These are phyloP conservation scores for Callorhinus ursinus DNA, from an alignment of 2,113 vertebrate species.

Conservation along the genomic window DNA sequence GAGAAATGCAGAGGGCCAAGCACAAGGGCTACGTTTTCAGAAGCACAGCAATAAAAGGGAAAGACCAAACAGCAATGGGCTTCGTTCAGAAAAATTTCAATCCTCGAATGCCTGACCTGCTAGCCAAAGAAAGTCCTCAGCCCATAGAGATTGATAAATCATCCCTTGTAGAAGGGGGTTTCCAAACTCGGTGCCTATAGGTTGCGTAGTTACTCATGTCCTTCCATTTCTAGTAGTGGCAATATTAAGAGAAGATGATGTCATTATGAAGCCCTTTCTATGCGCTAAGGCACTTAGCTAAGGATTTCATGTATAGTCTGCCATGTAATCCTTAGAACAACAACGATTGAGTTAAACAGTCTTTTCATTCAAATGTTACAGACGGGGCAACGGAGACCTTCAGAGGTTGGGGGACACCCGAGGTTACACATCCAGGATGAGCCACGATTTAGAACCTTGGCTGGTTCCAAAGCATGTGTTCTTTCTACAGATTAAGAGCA, in stretches of 20 bases:
- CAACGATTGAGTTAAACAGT: background rate
- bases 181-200: background rate
- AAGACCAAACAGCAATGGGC: background rate
- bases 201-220: background rate
- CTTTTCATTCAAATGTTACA: background rate
- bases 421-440: background rate
- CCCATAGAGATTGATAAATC: background rate
- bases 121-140: background rate
- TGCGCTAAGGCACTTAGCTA: background rate
- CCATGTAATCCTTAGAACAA: background rate
- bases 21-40: background rate
- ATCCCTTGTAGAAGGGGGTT: background rate
- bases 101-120: background rate
- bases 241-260: background rate
- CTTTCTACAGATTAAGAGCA: background rate
- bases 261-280: background rate
- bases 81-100: background rate
- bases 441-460: background rate
- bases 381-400: background rate
- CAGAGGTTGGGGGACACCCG: background rate
- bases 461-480: background rate
- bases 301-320: background rate
- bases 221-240: slow-evolving; percentile 12
- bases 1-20: background rate
- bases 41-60: background rate